These are phyloP conservation scores for Drosophila meridiana DNA, from an alignment of 2,888 invertebrate genomes.

Conservation along the genomic window DNA sequence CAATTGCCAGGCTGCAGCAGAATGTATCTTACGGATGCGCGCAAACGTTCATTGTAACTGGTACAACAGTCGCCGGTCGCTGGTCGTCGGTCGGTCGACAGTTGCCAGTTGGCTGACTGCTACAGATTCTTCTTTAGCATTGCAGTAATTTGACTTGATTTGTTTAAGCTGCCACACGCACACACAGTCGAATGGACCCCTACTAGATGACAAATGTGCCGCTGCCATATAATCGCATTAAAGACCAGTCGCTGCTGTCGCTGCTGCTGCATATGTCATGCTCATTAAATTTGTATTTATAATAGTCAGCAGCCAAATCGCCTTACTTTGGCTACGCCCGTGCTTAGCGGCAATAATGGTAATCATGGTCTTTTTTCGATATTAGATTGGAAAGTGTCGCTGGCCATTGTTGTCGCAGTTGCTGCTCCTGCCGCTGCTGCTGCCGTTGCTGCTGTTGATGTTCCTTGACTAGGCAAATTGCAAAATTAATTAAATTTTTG, in stretches of 20 bases:
- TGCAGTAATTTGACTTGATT: slow-evolving; percentile 79
- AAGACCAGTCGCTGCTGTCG: slow-evolving; percentile 55
- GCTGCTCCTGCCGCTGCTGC: background rate
- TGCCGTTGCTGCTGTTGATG: slow-evolving; percentile 13
- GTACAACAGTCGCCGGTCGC: slow-evolving; percentile 59
- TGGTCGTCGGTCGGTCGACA: slow-evolving; percentile 32
- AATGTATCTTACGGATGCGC: slow-evolving; percentile 76
- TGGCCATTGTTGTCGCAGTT: background rate
- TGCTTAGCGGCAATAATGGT: slow-evolving; percentile 71
- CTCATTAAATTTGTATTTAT: slow-evolving; percentile 80
- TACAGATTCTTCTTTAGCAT: slow-evolving; percentile 74
- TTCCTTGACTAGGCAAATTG: slow-evolving; percentile 69
- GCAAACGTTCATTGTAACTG: slow-evolving; percentile 69
- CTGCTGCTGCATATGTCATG: slow-evolving; percentile 74
- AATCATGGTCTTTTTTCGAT: slow-evolving; percentile 76
- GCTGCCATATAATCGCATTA: slow-evolving; percentile 79
- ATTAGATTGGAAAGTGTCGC: slow-evolving; percentile 51
- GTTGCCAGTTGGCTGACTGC: slow-evolving; percentile 64
- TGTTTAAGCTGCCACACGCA: slow-evolving; percentile 70
- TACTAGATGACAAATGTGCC: slow-evolving; percentile 74
- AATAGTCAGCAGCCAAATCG: slow-evolving; percentile 70
- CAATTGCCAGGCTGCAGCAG: slow-evolving; percentile 63
- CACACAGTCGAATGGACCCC: slow-evolving; percentile 49
- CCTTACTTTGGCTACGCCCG: slow-evolving; percentile 75
- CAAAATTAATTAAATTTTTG: slow-evolving; percentile 80